Percentiles rank a stretch among this genome's conserved stretches.
These are phyloP conservation scores for Lethocerus indicus DNA, from an alignment of 1,140 invertebrate genomes.

Conservation along the genomic window DNA sequence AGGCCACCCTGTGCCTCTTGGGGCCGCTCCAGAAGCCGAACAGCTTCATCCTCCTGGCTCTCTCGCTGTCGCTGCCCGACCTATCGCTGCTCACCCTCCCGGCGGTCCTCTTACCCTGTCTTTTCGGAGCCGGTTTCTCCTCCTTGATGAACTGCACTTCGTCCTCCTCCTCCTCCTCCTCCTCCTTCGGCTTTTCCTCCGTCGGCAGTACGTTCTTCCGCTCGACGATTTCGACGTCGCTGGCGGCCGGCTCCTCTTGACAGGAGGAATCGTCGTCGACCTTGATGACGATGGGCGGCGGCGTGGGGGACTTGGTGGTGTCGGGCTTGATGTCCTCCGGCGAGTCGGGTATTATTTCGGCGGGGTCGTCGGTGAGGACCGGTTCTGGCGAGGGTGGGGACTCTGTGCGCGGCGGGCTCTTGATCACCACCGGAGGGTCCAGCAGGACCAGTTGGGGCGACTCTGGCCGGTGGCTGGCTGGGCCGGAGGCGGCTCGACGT, in stretches of 20 bases:
- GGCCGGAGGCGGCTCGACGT: too few relatives aligned
- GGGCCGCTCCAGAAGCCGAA: conserved; percentile 38
- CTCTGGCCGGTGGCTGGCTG: too few relatives aligned
- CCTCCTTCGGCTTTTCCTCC: conserved; percentile 20
- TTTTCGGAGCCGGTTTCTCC: conserved; percentile 16
- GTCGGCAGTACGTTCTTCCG: conserved; percentile 22
- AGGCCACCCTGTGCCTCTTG: conserved; percentile 72
- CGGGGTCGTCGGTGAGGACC: too few relatives aligned
- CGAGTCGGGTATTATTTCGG: too few relatives aligned
- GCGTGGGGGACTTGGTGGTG: conserved; percentile 14
- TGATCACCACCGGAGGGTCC: too few relatives aligned
- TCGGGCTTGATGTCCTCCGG: conserved; percentile 14
- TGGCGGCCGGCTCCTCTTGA: background rate
- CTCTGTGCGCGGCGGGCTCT: too few relatives aligned
- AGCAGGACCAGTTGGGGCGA: too few relatives aligned
- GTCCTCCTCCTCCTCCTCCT: conserved; percentile 15
- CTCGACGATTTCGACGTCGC: background rate
- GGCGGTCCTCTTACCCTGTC: conserved; percentile 15
- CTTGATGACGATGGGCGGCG: conserved; percentile 12
- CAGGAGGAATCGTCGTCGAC: conserved; percentile 6
- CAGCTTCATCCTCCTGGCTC: conserved; percentile 28
- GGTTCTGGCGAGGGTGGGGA: too few relatives aligned
- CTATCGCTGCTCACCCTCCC: conserved; percentile 16
- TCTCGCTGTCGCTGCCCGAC: conserved; percentile 23
- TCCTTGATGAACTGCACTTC: conserved; percentile 6